Base-by-base conservation (phyloP, 2,113 vertebrate genomes). In the Rutilus rutilus region DNA sequence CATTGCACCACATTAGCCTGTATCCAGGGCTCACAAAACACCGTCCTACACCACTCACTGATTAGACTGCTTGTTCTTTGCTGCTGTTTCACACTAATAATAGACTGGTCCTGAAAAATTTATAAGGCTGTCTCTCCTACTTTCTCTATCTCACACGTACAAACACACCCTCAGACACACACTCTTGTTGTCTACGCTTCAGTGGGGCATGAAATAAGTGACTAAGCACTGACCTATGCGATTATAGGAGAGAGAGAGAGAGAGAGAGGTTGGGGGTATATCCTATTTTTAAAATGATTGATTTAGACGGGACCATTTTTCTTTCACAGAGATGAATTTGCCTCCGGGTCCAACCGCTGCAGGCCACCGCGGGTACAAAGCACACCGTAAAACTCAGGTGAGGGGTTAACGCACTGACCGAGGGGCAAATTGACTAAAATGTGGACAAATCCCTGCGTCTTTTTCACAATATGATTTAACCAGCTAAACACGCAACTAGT, bases 261-360 rank as follows among this genome's bases (percentile, higher is more conserved):
- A 39, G 54, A 57, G 50, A 73, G 50, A 42, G 47, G 45, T 39
- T 36, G 27, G 81, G 78, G 67, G 47, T 54, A 79, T 60, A 80
- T 79, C 77, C 84, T 86, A 86, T 86, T 86, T 86, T 86, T 80
- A 80, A 86, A 86, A 73, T 80, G 84, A 86, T 86, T 86, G 84
- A 86, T 86, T 86, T 86, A 77, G 64, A 80, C 65, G 3, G 84
- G 62, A 62, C 84, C 33, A 85, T 85, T 85, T 85, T 85, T 79
- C 84, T 80, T 75, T 86, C 84, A 80, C 54, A 59, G 65, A 86
- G 67, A 86, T 86, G 80, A 86, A 86, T 86, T 86, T 86, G 77
- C 67, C 84, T 80, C 77, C 50, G 4, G 77, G 47, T 67, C 67
- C 39, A 50, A 71, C n/a, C 4, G 14, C 81, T 30, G 65, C 77